These are phyloP conservation scores for Macquaria ambigua DNA, from an alignment of 2,113 vertebrate genomes.

Conservation along the genomic window DNA sequence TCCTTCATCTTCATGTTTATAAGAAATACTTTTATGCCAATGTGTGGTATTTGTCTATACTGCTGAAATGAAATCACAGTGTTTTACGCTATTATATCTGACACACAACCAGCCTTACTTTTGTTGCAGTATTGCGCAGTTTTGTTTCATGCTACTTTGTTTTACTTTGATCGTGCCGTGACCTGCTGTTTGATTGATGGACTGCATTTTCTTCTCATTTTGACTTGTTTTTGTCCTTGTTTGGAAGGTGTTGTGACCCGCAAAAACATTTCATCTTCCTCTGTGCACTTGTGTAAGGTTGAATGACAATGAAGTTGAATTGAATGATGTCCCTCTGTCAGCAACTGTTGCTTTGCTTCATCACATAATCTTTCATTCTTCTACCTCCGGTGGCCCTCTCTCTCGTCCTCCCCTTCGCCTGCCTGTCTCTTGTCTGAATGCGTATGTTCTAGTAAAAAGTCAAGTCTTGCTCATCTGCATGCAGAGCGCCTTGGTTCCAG, in stretches of 20 bases:
- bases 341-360: constrained; percentile 53
- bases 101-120: neutral
- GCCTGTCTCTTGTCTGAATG: constrained; percentile 43
- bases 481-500: constrained; percentile 76
- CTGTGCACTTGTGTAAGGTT: neutral
- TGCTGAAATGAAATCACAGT: too few species aligned
- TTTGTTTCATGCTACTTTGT: neutral
- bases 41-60: neutral
- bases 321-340: constrained; percentile 12
- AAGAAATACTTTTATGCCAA: neutral
- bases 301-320: constrained; percentile 32
- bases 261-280: constrained; percentile 16
- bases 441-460: constrained; percentile 34
- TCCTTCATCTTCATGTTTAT: neutral
- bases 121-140: neutral
- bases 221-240: constrained; percentile 13
- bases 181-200: constrained; percentile 17
- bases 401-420: neutral
- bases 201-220: constrained; percentile 5
- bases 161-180: neutral
- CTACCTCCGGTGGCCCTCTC: neutral
- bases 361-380: constrained; percentile 35
- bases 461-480: constrained; percentile 77
- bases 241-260: constrained; percentile 14
- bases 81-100: neutral